Conservation (phyloP, 2,113 vertebrate genomes). For the Nipponia nippon region DNA sequence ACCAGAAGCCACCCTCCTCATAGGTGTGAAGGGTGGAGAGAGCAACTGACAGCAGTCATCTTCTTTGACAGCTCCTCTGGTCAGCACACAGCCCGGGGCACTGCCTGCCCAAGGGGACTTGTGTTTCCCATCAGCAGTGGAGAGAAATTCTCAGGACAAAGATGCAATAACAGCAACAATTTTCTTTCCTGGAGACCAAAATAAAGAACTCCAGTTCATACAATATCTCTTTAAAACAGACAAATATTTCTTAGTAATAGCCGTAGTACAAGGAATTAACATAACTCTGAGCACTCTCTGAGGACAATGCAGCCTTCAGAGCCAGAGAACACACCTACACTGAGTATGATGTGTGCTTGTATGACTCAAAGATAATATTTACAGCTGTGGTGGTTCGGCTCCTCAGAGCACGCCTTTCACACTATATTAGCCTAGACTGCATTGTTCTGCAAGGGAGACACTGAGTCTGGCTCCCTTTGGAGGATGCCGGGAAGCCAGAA, state of each 20-base stretch:
- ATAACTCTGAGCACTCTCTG: not conserved
- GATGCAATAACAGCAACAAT: not conserved
- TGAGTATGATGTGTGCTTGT: not conserved
- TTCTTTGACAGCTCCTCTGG: not conserved
- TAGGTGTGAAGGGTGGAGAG: not conserved
- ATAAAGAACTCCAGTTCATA: not conserved
- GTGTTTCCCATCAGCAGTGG: rapidly evolving
- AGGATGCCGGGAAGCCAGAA: not conserved
- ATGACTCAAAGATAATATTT: conserved; percentile 36
- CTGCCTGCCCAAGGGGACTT: not conserved
- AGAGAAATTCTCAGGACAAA: not conserved
- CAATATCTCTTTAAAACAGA: not conserved
- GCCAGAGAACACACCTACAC: conserved; percentile 15
- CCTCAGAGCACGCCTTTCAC: conserved; percentile 7
- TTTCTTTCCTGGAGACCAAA: not conserved
- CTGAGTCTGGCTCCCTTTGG: not conserved
- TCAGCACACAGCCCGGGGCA: rapidly evolving
- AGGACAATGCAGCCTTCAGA: not conserved
- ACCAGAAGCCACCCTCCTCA: not conserved
- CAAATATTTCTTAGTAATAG: not conserved
- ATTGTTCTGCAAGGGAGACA: conserved; percentile 12
- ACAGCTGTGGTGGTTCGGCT: not conserved
- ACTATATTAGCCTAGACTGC: not conserved
- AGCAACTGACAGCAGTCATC: not conserved
- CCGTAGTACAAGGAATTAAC: not conserved